Conservation (phyloP, 2,888 invertebrate species). For the Adelphocoris suturalis region DNA sequence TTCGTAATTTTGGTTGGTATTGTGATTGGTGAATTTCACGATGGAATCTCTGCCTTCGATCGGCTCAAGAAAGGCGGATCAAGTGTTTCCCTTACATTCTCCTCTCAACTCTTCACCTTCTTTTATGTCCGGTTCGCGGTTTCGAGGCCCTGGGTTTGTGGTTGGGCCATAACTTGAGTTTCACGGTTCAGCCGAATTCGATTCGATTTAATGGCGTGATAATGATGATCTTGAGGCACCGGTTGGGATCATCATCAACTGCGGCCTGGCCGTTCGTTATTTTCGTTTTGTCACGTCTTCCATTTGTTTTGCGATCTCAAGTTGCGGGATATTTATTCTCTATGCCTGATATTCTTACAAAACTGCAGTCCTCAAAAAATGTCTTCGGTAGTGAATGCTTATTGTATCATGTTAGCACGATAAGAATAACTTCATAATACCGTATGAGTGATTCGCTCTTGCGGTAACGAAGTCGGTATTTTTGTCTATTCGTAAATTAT, state of each 20-base stretch:
- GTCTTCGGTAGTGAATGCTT: too few species aligned
- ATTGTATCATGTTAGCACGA: too few species aligned
- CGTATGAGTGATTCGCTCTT: too few species aligned
- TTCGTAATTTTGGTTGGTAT: too few species aligned
- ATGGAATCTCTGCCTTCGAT: too few species aligned
- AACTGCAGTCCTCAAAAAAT: too few species aligned
- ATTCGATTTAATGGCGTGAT: constrained; percentile 23
- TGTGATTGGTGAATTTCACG: too few species aligned
- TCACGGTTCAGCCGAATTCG: not conserved
- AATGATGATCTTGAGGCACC: constrained; percentile 1
- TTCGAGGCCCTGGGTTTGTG: not conserved
- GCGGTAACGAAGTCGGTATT: too few species aligned
- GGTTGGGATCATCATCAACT: not conserved
- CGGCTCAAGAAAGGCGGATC: not conserved
- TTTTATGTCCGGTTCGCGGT: not conserved
- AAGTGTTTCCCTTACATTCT: constrained; percentile 1
- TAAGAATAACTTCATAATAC: too few species aligned
- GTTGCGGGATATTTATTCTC: not conserved
- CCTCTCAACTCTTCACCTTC: not conserved
- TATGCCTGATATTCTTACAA: too few species aligned
- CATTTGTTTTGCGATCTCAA: not conserved
- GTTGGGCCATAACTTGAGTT: constrained; percentile 7
- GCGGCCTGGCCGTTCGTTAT: not conserved
- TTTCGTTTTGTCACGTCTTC: not conserved
- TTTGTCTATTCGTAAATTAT: too few species aligned